Conservation (phyloP, 2,888 invertebrate species). For the Lithophane semibrunnea region DNA sequence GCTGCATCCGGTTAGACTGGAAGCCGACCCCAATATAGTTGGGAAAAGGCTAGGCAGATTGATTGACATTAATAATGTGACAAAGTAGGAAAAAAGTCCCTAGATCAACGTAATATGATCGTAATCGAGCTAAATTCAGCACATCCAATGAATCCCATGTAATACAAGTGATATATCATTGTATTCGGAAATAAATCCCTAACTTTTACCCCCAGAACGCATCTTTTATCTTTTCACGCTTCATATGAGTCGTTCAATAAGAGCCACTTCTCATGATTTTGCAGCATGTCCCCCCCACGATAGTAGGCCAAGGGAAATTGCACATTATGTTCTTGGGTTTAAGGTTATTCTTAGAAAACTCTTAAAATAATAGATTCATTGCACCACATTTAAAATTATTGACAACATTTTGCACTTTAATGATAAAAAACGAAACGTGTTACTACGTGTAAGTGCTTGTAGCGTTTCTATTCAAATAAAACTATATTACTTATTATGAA, state of each 20-base stretch:
- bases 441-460: neutral
- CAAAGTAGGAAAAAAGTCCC: neutral
- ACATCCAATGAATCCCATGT: neutral
- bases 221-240: constrained; percentile 75
- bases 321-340: neutral
- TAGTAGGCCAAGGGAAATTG: constrained; percentile 10
- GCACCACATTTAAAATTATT: constrained; percentile 1
- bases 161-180: constrained; percentile 40
- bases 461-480: neutral
- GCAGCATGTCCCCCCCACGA: constrained; percentile 55
- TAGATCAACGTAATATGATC: no score
- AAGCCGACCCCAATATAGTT: no score
- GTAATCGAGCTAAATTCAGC: neutral
- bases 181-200: constrained; percentile 60
- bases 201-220: constrained; percentile 61
- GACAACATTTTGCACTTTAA: neutral
- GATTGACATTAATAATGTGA: neutral
- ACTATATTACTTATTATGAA: neutral
- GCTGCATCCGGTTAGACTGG: no score
- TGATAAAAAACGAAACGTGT: neutral
- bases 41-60: no score
- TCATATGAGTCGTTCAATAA: constrained; percentile 71
- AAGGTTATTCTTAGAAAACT: constrained; percentile 2
- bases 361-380: neutral
- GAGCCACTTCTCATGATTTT: constrained; percentile 72